Evolutionary conservation across 1,140 invertebrate genomes (phyloP).

Genomic region (Drosophila pruinosa): DNA sequence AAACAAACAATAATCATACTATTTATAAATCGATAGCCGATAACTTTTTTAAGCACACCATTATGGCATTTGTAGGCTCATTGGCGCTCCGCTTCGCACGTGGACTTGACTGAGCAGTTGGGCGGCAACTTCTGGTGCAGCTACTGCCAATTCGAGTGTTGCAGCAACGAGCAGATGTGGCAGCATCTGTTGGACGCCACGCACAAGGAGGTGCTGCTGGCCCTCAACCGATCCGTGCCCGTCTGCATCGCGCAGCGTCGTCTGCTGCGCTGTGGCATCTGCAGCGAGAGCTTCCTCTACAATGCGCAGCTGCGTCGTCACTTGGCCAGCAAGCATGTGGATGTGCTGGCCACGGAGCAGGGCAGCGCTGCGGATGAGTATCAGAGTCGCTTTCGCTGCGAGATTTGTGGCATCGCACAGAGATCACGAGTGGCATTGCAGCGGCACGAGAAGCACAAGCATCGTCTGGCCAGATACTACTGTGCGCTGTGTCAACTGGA

Average conservation of each 20-base stretch:
- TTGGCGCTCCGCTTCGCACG: conserved; percentile 88
- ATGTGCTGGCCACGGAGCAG: neutral
- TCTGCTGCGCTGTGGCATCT: conserved; percentile 81
- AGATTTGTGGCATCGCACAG: conserved; percentile 85
- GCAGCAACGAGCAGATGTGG: conserved; percentile 87
- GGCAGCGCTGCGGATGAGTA: conserved; percentile 86
- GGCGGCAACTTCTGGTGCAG: conserved; percentile 88
- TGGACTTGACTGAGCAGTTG: conserved; percentile 58
- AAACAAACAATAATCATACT: too few species aligned
- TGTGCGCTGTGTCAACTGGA: conserved; percentile 87
- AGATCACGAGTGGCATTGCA: conserved; percentile 87
- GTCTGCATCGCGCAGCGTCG: conserved; percentile 89
- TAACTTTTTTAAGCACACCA: too few species aligned
- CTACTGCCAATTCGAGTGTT: conserved; percentile 89
- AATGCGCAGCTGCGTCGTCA: conserved; percentile 89
- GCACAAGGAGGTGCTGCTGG: conserved; percentile 88
- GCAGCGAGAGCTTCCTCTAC: conserved; percentile 86
- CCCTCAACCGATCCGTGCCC: conserved; percentile 90
- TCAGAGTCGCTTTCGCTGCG: conserved; percentile 86
- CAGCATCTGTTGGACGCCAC: conserved; percentile 87
- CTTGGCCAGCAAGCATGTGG: conserved; percentile 83
- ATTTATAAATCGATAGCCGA: too few species aligned
- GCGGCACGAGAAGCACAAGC: conserved; percentile 85
- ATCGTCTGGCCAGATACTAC: conserved; percentile 85
- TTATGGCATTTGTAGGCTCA: conserved; percentile 83